Base-by-base conservation (phyloP, 2,888 invertebrate species). In the Plebejus melissa region DNA sequence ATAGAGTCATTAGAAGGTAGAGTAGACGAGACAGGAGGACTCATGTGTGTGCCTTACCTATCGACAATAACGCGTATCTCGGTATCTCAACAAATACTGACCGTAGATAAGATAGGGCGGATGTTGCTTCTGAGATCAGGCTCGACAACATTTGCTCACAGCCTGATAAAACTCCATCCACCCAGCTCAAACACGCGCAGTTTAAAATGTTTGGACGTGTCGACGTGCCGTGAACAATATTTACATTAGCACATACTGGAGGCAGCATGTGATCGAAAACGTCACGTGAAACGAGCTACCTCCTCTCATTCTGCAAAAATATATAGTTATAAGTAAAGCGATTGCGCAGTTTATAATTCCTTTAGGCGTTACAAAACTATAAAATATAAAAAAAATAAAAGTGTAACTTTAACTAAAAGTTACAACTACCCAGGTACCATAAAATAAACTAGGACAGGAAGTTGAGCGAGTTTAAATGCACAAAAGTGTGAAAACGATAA, bases 31-130 rank as follows among this genome's bases (percentile, higher is more conserved):
- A 65, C 6, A 65, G 60, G 32, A 65, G 13, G 65, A 36, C 11
- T 65, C 7, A 1, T 4, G 72, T 72, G 28, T 72, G 54, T 13
- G 74, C 74, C 58, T 58, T 13, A 74, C 74, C 74, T 74, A 58
- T 58, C 38, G 74, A 54, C 50, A 74, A 74, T 60, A 74, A 78
- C 78, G 88, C 86, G 87, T 88, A 88, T 89, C 88, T 87, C 85
- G 82, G 86, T 88, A 85, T 82, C 86, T 87, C 81, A 82, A 83
- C 87, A 90, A 90, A 91, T 90, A 90, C 91, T 92, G 92, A 91
- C 92, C 91, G 88, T 81, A 91, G 92, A 93, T 93, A 88, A 93
- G 92, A 93, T 92, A 92, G 86, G 85, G 85, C 86, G 91, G 91
- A 91, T 91, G 91, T 87, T 84, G 86, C 86, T 85, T 81, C 87